Evolutionary conservation across 2,888 invertebrate species (phyloP).

Genomic region (Isotomurus palustris): DNA sequence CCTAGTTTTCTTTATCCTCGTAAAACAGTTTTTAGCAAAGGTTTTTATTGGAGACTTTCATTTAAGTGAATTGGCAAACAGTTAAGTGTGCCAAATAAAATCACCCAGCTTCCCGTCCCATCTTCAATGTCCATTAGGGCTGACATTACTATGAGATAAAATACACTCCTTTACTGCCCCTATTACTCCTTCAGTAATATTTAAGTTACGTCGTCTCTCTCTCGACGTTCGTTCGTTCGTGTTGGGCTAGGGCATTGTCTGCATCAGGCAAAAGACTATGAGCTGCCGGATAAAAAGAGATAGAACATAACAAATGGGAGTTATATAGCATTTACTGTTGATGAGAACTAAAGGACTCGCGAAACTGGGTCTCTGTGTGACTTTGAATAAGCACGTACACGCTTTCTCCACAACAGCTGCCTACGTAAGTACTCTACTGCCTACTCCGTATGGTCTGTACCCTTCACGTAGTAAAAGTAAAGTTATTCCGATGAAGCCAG

Average conservation of each 20-base stretch:
- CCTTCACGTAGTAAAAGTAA: background rate
- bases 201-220: too few relatives aligned
- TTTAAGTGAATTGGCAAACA: slow-evolving; percentile 7
- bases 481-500: too few relatives aligned
- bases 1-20: background rate
- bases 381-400: slow-evolving; percentile 11
- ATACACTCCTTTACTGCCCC: too few relatives aligned
- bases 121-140: background rate
- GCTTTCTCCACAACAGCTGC: background rate
- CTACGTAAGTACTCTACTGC: too few relatives aligned
- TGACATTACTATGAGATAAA: background rate
- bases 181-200: too few relatives aligned
- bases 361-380: slow-evolving; percentile 7
- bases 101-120: background rate
- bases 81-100: slow-evolving; percentile 6
- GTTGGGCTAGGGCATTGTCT: too few relatives aligned
- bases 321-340: background rate
- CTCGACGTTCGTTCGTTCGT: too few relatives aligned
- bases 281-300: slow-evolving; percentile 1
- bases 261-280: background rate
- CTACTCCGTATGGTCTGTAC: too few relatives aligned
- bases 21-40: background rate
- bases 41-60: background rate
- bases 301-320: slow-evolving; percentile 10
- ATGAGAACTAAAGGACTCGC: background rate